These are phyloP conservation scores for Lasioglossum oenotherae DNA, from an alignment of 2,888 invertebrate genomes.

Conservation along the genomic window DNA sequence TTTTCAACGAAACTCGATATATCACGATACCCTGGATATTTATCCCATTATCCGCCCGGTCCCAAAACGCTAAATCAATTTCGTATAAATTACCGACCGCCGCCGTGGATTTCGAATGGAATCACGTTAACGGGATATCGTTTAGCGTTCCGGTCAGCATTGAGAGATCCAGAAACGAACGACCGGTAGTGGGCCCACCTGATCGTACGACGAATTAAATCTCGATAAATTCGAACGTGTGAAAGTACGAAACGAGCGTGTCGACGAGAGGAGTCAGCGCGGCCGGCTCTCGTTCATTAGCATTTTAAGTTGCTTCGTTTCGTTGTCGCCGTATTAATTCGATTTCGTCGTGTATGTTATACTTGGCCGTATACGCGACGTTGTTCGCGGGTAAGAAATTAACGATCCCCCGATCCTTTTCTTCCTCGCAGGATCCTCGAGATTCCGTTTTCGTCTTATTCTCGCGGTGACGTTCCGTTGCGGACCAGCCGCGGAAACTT, in stretches of 20 bases:
- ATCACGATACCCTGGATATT: not conserved
- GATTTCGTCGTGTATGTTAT: conserved; percentile 45
- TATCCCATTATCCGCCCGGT: not conserved
- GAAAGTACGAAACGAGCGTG: conserved; percentile 64
- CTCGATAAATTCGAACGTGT: conserved; percentile 67
- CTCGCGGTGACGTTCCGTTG: not conserved
- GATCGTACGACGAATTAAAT: conserved; percentile 66
- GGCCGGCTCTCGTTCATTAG: conserved; percentile 59
- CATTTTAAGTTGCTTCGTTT: conserved; percentile 64
- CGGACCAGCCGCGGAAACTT: conserved; percentile 20
- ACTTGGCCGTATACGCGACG: conserved; percentile 28
- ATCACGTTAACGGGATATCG: conserved; percentile 30
- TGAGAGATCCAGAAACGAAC: conserved; percentile 42
- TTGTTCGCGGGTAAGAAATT: conserved; percentile 32
- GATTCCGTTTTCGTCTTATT: not conserved
- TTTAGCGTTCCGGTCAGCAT: conserved; percentile 36
- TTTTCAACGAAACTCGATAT: not conserved
- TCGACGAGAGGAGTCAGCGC: conserved; percentile 46
- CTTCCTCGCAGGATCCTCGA: not conserved
- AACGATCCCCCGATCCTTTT: conserved; percentile 38
- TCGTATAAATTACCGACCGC: conserved; percentile 12
- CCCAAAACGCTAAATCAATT: conserved; percentile 27
- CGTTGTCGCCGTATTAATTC: conserved; percentile 40
- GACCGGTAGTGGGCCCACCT: conserved; percentile 46
- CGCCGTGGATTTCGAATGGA: not conserved